phyloP scores from a whole-genome alignment of 1,140 invertebrate species.

The Antheraea pernyi region DNA sequence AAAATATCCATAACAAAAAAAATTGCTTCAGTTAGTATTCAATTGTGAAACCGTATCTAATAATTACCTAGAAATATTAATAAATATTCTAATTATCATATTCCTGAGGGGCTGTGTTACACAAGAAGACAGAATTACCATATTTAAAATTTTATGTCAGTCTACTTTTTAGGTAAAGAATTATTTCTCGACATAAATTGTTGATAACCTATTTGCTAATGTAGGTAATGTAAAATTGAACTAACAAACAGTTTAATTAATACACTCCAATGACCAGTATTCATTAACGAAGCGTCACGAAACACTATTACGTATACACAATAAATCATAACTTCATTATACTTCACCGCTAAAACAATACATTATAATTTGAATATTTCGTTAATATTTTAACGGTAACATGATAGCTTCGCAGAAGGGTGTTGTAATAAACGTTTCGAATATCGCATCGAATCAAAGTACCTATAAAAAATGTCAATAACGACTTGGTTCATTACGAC shows the following conservation, averaged over 20 bases:
- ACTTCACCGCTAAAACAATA: conserved; percentile 2
- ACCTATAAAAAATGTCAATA: conserved; percentile 1
- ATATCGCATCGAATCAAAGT: background rate
- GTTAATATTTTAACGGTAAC: conserved; percentile 5
- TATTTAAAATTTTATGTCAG: no score
- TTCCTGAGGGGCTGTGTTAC: no score
- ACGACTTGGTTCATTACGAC: background rate
- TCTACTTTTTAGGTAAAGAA: background rate
- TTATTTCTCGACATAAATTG: background rate
- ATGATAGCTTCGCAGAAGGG: background rate
- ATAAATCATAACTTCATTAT: conserved; percentile 3
- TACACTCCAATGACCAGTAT: background rate
- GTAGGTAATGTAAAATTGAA: background rate
- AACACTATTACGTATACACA: background rate
- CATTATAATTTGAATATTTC: conserved; percentile 2
- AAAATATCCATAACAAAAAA: no score
- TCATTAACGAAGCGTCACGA: background rate
- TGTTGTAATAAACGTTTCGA: background rate
- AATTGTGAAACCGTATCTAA: no score
- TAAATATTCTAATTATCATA: no score
- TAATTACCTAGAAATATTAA: no score
- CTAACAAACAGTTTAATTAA: background rate
- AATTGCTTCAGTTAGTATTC: no score
- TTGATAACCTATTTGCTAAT: background rate
- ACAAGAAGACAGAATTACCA: no score